Conservation (phyloP, 2,888 invertebrate species). For the Lumbricus terrestris region DNA sequence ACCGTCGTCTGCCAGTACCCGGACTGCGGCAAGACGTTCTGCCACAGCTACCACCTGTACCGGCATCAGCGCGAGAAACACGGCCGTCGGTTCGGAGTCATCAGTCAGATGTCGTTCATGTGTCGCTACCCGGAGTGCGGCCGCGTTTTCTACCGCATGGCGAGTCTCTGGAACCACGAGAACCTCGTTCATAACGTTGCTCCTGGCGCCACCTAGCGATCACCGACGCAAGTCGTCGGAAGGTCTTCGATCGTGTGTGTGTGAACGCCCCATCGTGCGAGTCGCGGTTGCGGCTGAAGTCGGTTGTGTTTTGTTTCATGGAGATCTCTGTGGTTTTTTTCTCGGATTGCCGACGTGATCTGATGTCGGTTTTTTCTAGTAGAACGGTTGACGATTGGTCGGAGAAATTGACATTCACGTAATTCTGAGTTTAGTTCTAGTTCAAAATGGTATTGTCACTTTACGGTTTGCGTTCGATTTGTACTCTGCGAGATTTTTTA, state of each 20-base stretch:
- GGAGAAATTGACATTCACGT: background rate
- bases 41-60: constrained; percentile 31
- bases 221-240: too few relatives aligned
- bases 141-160: constrained; percentile 26
- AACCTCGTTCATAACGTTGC: constrained; percentile 20
- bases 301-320: background rate
- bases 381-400: background rate
- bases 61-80: constrained; percentile 33
- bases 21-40: constrained; percentile 31
- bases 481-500: background rate
- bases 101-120: constrained; percentile 22
- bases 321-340: background rate
- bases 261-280: too few relatives aligned
- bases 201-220: background rate
- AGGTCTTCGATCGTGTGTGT: too few relatives aligned
- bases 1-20: constrained; percentile 29
- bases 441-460: background rate
- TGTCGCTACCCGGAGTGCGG: constrained; percentile 26
- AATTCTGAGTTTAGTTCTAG: background rate
- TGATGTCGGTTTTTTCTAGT: background rate
- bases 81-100: constrained; percentile 28
- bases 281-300: background rate
- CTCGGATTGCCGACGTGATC: background rate
- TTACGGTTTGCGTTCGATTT: background rate
- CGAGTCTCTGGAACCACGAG: constrained; percentile 28